Evolutionary conservation across 2,888 invertebrate genomes (phyloP), one percentile per base, ranked within the genome.

Genomic region (Archips xylosteana): DNA sequence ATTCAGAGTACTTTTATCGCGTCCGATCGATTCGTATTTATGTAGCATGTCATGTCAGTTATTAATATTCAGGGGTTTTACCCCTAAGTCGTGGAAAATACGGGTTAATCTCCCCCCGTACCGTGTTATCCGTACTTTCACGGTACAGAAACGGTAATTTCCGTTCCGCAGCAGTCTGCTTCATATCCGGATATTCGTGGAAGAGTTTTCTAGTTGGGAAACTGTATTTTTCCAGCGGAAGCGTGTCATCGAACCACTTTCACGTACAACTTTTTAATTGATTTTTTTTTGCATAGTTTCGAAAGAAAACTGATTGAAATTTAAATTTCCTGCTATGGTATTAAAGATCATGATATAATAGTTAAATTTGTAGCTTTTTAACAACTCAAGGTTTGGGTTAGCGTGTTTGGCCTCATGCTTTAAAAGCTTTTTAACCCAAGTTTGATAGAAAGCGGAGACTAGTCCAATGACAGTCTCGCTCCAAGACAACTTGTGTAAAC

Each of bases 71-170:
- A 49, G 68, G 63, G 32, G 49, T 73, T 73, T 54, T 66, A 42
- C 72, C 63, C 57, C 39, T 68, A 69, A 63, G 59, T 51, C 63
- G 67, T 59, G 68, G 73, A 49, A 73, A 64, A 63, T 63, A 57
- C 57, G 61, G 63, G 73, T 57, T 72, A 77, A 76, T 75, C 71
- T 71, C 49, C 23, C 67, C 62, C 61, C 13, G 54, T 60, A n/a
- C 60, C 66, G 75, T 51, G 70, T 68, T 74, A 75, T 61, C 71
- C 77, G 76, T 75, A 78, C 76, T 78, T 82, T 81, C 78, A 79
- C 79, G 78, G 82, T 82, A 83, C 84, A 85, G 68, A 85, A 87
- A 86, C 84, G 82, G 80, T 88, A 89, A 89, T 89, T 86, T 88
- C 89, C 89, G 88, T 60, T 73, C 32, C 73, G 68, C 64, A 63